A percentile compares a stretch with the other conserved stretches of the same genome.
Evolutionary conservation across 2,888 invertebrate genomes (phyloP).

Genomic region (Brachyptera risi): DNA sequence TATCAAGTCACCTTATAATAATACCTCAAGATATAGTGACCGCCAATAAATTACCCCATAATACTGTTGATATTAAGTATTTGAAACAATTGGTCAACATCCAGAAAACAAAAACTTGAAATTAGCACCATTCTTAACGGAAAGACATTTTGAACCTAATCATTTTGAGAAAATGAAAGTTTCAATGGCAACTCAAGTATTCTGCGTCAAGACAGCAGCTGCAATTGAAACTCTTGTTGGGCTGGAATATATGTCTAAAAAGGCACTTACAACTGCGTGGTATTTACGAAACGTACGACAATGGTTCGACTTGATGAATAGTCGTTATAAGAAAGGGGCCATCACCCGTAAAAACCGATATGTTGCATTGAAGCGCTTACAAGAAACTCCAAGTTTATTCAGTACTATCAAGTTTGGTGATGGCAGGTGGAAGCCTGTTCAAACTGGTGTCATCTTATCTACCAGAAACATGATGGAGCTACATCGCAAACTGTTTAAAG

Average conservation of each 20-base stretch:
- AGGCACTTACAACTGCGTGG: background rate
- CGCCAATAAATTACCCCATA: background rate
- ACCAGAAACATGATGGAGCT: background rate
- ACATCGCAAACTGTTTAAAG: background rate
- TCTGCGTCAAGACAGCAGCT: background rate
- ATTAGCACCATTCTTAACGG: conserved; percentile 3
- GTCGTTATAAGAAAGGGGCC: background rate
- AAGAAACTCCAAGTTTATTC: background rate
- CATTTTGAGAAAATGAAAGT: conserved; percentile 18
- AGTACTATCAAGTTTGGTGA: too few species aligned
- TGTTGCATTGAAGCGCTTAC: background rate
- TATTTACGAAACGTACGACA: background rate
- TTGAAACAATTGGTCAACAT: background rate
- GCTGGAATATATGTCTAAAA: background rate
- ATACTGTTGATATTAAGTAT: background rate
- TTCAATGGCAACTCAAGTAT: background rate
- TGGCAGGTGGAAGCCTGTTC: background rate
- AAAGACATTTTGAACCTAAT: background rate
- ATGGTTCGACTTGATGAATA: conserved; percentile 2
- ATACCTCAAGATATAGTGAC: background rate
- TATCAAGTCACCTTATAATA: background rate
- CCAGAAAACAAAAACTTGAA: conserved; percentile 14
- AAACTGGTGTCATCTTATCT: background rate
- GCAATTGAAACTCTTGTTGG: background rate
- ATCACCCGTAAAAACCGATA: background rate